Evolutionary conservation across 2,797 vertebrate genomes (phyloP).

Genomic region (Antrozous pallidus): DNA sequence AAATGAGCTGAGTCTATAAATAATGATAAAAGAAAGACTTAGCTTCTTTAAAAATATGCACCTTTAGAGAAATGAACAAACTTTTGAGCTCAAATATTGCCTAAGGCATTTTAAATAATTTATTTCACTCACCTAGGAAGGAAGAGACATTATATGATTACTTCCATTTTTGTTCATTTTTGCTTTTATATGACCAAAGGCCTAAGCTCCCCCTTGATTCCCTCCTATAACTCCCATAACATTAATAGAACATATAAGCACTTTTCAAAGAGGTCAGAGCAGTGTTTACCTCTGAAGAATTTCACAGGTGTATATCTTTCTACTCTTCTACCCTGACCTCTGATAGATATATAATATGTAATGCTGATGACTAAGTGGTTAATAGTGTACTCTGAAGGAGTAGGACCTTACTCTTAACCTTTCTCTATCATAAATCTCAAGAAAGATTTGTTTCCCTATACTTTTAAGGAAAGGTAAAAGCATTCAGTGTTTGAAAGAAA

Average conservation of each 20-base stretch:
- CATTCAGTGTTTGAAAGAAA: not conserved
- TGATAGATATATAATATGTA: not conserved
- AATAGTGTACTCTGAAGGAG: not conserved
- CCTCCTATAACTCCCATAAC: not conserved
- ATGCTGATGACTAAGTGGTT: not conserved
- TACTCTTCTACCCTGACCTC: not conserved
- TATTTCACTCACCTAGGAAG: not conserved
- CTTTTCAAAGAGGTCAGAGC: not conserved
- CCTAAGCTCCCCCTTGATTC: not conserved
- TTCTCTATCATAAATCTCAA: not conserved
- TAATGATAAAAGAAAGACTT: conserved; percentile 37
- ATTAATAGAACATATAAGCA: not conserved
- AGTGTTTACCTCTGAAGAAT: not conserved
- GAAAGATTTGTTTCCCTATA: not conserved
- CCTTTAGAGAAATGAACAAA: conserved; percentile 40
- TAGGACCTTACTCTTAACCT: not conserved
- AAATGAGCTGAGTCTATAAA: not conserved
- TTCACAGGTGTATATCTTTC: not conserved
- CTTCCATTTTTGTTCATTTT: conserved; percentile 24
- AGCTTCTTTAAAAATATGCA: not conserved
- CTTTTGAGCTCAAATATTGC: conserved; percentile 35
- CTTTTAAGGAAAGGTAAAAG: not conserved
- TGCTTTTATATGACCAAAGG: not conserved
- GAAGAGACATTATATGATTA: not conserved
- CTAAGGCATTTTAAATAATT: conserved; percentile 53